Evolutionary conservation across 2,888 invertebrate species (phyloP), one percentile per base, ranked within the genome.

Genomic region (Scaptomyza flava): DNA sequence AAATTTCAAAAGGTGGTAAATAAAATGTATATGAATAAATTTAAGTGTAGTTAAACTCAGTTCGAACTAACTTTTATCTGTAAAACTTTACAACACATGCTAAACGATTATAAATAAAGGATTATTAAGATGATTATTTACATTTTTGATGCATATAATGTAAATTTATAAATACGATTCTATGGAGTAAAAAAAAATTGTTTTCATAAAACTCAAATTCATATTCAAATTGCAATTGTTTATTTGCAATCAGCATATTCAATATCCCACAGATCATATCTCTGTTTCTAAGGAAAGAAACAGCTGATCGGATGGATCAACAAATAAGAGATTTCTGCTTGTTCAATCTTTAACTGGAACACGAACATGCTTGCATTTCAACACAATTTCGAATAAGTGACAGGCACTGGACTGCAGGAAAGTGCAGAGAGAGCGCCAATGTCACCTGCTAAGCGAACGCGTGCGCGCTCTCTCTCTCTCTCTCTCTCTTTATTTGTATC

Each of bases 291-390:
- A 1, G 6, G 27, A 66, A 45, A 14, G 36, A 14, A 33, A 38
- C 71, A 68, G 62, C 68, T 68, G 68, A 68, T 54, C 36, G 34
- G 3, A 38, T 11, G 9, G 34, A 56, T 47, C 14, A 33, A 54
- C 12, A n/a, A 41, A 17, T n/a, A 53, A 57, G 56, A 50, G 60
- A 46, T 60, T 38, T 57, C 30, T 27, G 17, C 36, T 38, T 45
- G 8, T 17, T 31, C 23, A 45, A 23, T 33, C 27, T 41, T 34
- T 46, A 51, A 31, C 14, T 42, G 51, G 12, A 14, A 58, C 38
- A 43, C 6, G 3, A n/a, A 30, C 33, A 34, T 12, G 11, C 11
- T 11, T n/a, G 31, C 31, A 45, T 50, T 69, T 38, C 42, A 20
- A 14, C 11, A 5, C 23, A 14, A 67, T 50, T 59, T 60, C 54